These are phyloP conservation scores for Daubentonia madagascariensis DNA, from an alignment of 2,113 vertebrate species.

Conservation along the genomic window DNA sequence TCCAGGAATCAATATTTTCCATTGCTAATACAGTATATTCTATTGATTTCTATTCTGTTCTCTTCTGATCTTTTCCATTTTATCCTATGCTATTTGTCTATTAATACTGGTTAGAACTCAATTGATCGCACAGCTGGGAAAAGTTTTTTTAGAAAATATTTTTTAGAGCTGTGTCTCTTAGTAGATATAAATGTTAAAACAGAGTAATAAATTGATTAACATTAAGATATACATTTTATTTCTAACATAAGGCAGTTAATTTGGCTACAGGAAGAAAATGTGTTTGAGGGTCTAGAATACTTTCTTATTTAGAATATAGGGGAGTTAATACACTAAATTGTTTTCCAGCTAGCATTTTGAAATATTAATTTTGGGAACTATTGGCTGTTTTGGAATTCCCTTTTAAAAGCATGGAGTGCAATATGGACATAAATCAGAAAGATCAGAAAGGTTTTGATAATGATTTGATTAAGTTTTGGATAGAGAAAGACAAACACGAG, in stretches of 20 bases:
- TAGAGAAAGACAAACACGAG: background rate
- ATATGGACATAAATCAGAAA: background rate
- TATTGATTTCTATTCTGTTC: background rate
- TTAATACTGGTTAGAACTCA: background rate
- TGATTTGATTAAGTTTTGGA: background rate
- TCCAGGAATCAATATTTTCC: background rate
- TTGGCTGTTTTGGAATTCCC: background rate
- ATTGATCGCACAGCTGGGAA: background rate
- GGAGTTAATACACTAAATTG: background rate
- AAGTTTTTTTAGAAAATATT: background rate
- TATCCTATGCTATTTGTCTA: background rate
- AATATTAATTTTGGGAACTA: background rate
- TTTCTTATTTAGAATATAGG: background rate
- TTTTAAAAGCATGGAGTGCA: background rate
- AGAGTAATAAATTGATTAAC: background rate
- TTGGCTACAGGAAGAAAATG: background rate
- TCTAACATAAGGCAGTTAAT: slow-evolving; percentile 14
- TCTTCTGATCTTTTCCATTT: background rate
- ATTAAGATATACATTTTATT: background rate
- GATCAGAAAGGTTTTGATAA: background rate
- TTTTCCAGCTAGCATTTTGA: slow-evolving; percentile 1
- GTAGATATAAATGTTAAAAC: background rate
- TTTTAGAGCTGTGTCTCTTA: background rate
- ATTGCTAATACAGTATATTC: background rate
- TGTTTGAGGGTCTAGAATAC: background rate